Evolutionary conservation across 2,797 vertebrate species (phyloP).

Genomic region (Chiloscyllium punctatum): DNA sequence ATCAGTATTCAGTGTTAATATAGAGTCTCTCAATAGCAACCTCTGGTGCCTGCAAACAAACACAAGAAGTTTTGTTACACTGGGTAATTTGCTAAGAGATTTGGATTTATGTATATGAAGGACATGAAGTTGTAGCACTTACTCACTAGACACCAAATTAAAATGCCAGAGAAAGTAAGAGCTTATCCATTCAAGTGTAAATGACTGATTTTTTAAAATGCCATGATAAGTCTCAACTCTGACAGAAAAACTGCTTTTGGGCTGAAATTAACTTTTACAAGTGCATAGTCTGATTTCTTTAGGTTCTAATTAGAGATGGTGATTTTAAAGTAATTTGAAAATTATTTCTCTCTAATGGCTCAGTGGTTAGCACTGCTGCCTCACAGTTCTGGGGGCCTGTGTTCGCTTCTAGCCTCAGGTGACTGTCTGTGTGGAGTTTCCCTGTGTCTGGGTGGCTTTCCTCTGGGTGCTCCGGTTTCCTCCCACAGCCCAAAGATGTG

Average conservation of each 20-base stretch:
- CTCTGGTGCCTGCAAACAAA: background rate
- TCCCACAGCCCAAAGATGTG: too few relatives aligned
- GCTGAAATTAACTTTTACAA: background rate
- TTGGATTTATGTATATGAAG: background rate
- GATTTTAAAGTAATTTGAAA: background rate
- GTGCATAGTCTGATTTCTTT: background rate
- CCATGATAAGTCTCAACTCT: too few relatives aligned
- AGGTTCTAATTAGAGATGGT: background rate
- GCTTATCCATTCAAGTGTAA: too few relatives aligned
- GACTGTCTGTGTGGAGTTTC: too few relatives aligned
- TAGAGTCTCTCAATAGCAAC: background rate
- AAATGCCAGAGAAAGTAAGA: background rate
- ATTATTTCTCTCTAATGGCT: too few relatives aligned
- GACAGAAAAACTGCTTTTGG: background rate
- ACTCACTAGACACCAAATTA: background rate
- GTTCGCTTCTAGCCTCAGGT: too few relatives aligned
- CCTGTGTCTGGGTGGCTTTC: too few relatives aligned
- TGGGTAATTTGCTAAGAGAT: background rate
- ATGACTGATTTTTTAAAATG: too few relatives aligned
- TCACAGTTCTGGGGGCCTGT: too few relatives aligned
- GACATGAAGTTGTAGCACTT: background rate
- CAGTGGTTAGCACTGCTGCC: too few relatives aligned
- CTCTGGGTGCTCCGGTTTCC: too few relatives aligned
- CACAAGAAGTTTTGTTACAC: background rate
- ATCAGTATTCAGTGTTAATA: too few relatives aligned